Evolutionary conservation across 2,888 invertebrate genomes (phyloP).

Genomic region (Spodoptera exigua): DNA sequence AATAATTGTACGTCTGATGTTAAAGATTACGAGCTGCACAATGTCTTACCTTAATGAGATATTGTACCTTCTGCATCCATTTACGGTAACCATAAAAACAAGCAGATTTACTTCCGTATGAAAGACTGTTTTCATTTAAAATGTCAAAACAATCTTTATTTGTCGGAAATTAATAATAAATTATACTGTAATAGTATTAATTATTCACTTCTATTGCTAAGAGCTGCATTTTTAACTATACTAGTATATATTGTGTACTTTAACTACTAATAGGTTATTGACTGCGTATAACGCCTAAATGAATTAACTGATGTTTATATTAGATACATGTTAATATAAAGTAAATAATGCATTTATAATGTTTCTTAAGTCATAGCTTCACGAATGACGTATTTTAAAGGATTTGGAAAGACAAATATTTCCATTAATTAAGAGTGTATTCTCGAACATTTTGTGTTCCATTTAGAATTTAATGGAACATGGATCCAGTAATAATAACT

Average conservation of each 20-base stretch:
- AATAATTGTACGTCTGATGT: slow-evolving; percentile 15
- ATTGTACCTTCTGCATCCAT: slow-evolving; percentile 22
- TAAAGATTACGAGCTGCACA: slow-evolving; percentile 2
- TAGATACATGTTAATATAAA: background rate
- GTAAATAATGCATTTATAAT: slow-evolving; percentile 21
- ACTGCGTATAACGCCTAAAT: background rate
- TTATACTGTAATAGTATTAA: too few species aligned
- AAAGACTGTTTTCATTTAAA: background rate
- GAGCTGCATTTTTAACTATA: too few species aligned
- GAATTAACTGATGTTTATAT: background rate
- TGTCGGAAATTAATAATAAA: too few species aligned
- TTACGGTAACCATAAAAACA: slow-evolving; percentile 9
- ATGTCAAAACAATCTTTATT: too few species aligned
- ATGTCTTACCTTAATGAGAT: slow-evolving; percentile 20
- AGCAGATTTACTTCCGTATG: slow-evolving; percentile 18
- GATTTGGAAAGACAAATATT: slow-evolving; percentile 19
- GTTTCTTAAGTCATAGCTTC: slow-evolving; percentile 5
- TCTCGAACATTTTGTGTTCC: slow-evolving; percentile 25
- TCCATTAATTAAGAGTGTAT: slow-evolving; percentile 25
- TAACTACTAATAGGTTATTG: too few species aligned
- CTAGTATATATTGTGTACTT: too few species aligned
- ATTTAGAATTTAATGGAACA: slow-evolving; percentile 33
- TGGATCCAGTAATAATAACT: slow-evolving; percentile 32
- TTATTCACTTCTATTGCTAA: too few species aligned
- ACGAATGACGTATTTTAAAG: slow-evolving; percentile 27